These are phyloP conservation scores for Echinops telfairi DNA, from an alignment of 2,113 vertebrate genomes.

Conservation along the genomic window DNA sequence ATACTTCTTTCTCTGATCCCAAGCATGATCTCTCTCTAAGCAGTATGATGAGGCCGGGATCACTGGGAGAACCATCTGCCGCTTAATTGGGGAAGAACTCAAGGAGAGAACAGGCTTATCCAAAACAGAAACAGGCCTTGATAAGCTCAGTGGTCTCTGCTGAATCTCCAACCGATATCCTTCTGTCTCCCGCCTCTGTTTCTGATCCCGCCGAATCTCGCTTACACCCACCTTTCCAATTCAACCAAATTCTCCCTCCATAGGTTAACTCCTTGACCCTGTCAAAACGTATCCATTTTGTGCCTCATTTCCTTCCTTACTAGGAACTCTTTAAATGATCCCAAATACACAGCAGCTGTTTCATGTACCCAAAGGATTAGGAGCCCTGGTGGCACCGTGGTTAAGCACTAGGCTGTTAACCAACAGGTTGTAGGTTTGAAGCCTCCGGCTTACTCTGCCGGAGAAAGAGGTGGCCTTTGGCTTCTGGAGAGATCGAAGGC, in stretches of 20 bases:
- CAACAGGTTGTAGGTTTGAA: neutral
- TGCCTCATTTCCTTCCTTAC: neutral
- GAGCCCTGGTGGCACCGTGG: neutral
- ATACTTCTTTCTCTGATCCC: neutral
- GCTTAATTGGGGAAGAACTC: neutral
- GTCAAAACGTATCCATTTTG: neutral
- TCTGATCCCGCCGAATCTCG: neutral
- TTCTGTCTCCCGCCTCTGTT: neutral
- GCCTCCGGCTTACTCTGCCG: neutral
- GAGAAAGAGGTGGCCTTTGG: neutral
- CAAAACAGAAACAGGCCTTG: neutral
- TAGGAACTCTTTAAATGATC: neutral
- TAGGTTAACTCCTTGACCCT: neutral
- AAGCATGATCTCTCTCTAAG: neutral
- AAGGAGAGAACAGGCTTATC: neutral
- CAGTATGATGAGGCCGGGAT: neutral
- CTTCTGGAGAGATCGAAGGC: neutral
- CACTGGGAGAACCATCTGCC: neutral
- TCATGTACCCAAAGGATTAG: neutral
- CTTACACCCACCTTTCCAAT: neutral
- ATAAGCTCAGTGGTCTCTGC: neutral
- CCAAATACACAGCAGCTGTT: neutral
- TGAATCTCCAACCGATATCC: neutral
- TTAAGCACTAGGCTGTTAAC: neutral
- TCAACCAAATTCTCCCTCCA: neutral